Evolutionary conservation across 2,797 vertebrate species (phyloP), one percentile per base, ranked within the genome.

Genomic region (Eremophila alpestris): DNA sequence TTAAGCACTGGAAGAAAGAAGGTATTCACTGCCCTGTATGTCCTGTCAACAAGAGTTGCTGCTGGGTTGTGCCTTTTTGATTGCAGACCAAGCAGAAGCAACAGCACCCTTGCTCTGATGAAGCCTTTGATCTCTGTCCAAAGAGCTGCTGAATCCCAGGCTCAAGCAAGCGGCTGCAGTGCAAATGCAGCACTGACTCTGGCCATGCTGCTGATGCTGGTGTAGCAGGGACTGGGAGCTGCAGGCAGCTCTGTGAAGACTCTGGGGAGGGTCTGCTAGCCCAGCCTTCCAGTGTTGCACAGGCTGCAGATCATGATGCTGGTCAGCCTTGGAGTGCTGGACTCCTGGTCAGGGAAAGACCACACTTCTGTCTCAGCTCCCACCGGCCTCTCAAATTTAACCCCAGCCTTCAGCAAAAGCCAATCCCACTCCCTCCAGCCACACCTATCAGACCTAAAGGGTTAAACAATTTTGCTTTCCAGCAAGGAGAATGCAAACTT

Each of bases 1-100:
- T 85, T 64, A 79, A 76, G 73, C 38, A 16, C 13, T 81, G 49
- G 64, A 89, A 86, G 81, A 64, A 89, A 95, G 91, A 65, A 96
- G 71, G 54, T 69, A 49, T 59, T 92, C 69, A 40, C 55, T 84
- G 81, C 55, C 52, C 71, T 24, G 21, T 0, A 0, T 8, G 3
- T 23, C 60, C 74, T 24, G 1, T 63, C 58, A 56, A 56, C 2
- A 5, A 73, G 38, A 60, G 43, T 5, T 38, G 55, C n/a, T 40
- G 63, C 62, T 40, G 80, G 48, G 30, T 9, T 46, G 32, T 68
- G 76, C 56, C n/a, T 4, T 65, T 78, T 13, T 68, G 55, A 55
- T 69, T 43, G 60, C 65, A 94, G 26, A 65, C 30, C 22, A 15
- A 78, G 73, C 6, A 13, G 38, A 36, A 54, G 27, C 13, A 86